These are phyloP conservation scores for Rhopilema esculentum DNA, from an alignment of 30 jellyfish, hydroid and myxozoan genomes.

Conservation along the genomic window DNA sequence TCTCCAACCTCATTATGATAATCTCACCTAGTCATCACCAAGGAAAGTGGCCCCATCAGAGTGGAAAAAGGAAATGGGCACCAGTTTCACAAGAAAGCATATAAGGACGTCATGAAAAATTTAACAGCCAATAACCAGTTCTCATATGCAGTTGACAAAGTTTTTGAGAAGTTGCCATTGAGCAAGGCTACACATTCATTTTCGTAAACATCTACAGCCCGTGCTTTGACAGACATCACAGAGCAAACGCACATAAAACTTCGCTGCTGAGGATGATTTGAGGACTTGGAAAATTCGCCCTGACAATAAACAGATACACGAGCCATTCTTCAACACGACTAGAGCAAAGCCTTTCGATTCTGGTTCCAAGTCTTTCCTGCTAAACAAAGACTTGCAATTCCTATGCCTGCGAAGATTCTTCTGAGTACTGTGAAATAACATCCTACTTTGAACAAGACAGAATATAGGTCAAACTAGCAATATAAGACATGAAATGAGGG, in stretches of 20 bases:
- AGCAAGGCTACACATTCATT: constrained; percentile 52
- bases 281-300: constrained; percentile 47
- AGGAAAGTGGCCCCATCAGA: constrained; percentile 20
- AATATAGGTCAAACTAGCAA: constrained; percentile 17
- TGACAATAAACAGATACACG: constrained; percentile 47
- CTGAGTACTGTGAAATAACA: constrained; percentile 22
- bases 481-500: constrained; percentile 60
- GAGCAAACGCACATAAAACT: constrained; percentile 57
- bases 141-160: constrained; percentile 56
- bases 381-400: constrained; percentile 29
- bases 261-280: constrained; percentile 49
- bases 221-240: constrained; percentile 40
- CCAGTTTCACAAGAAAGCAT: constrained; percentile 52
- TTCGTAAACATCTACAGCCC: constrained; percentile 33
- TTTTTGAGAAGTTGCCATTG: constrained; percentile 35
- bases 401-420: constrained; percentile 23
- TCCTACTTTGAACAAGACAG: constrained; percentile 56
- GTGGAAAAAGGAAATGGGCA: constrained; percentile 48
- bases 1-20: constrained; percentile 39
- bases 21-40: constrained; percentile 26
- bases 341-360: constrained; percentile 60
- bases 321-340: constrained; percentile 57
- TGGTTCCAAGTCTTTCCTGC: constrained; percentile 57
- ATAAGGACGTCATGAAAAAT: constrained; percentile 46
- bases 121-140: constrained; percentile 60